Conservation (phyloP, 2,797 vertebrate species). For the Balearica regulorum region DNA sequence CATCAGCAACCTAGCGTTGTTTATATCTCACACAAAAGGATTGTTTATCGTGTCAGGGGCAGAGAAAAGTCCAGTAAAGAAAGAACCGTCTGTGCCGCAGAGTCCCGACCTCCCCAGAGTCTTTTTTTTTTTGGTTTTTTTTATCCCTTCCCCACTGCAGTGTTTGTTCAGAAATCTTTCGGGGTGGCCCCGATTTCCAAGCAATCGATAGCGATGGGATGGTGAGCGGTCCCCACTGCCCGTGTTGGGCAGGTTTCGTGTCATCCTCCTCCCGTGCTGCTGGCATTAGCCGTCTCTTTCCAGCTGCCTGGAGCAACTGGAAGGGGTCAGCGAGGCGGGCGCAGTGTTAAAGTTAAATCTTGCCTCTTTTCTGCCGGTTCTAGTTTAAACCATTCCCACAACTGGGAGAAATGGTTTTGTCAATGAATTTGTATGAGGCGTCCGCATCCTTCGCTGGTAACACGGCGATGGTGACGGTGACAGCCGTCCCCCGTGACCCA, state of each 20-base stretch:
- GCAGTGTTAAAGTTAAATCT: background rate
- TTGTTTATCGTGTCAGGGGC: background rate
- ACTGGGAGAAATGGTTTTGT: background rate
- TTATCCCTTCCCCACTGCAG: too few relatives aligned
- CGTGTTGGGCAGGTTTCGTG: too few relatives aligned
- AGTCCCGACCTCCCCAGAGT: background rate
- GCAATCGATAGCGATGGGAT: background rate
- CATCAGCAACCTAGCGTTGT: background rate
- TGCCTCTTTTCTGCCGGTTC: background rate
- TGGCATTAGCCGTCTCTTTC: background rate
- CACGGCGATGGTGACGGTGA: rapidly evolving
- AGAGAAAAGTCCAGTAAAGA: constrained; percentile 2
- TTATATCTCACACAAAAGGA: constrained; percentile 23
- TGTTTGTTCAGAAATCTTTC: background rate
- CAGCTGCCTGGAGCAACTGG: background rate
- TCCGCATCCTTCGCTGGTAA: rapidly evolving
- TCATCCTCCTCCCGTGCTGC: background rate
- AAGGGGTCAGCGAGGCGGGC: background rate
- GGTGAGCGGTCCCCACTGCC: background rate
- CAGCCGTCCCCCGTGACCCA: rapidly evolving
- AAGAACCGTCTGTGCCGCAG: background rate
- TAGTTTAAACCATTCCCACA: background rate
- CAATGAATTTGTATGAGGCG: background rate
- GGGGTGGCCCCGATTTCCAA: background rate
- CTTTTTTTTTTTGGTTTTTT: background rate